Evolutionary conservation across 2,113 vertebrate genomes (phyloP).

Genomic region (Larimichthys crocea): DNA sequence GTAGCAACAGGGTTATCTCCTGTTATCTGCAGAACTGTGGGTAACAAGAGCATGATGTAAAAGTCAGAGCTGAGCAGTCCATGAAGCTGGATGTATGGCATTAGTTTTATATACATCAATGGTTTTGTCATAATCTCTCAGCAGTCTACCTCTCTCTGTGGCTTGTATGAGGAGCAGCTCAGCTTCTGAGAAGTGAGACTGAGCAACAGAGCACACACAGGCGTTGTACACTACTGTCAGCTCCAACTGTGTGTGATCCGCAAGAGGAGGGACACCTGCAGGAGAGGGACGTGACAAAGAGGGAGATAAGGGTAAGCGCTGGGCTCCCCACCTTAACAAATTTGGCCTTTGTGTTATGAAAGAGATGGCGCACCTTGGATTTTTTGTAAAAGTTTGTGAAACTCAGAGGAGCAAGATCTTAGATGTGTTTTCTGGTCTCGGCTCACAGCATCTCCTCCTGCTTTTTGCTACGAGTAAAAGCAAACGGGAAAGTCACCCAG

Average conservation of each 20-base stretch:
- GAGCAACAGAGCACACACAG: constrained; percentile 67
- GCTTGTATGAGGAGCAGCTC: constrained; percentile 66
- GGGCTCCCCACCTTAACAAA: not conserved
- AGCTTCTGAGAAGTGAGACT: constrained; percentile 65
- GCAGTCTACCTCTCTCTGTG: constrained; percentile 74
- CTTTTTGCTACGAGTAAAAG: constrained; percentile 47
- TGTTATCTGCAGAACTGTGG: constrained; percentile 70
- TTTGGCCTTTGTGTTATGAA: not conserved
- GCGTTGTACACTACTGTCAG: constrained; percentile 80
- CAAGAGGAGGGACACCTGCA: constrained; percentile 77
- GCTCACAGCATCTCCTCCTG: constrained; percentile 22
- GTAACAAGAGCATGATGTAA: not conserved
- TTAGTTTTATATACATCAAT: not conserved
- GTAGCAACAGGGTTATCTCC: constrained; percentile 17
- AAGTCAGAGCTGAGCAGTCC: constrained; percentile 4
- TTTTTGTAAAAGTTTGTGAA: constrained; percentile 80
- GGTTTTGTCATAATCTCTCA: not conserved
- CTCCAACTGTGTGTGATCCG: constrained; percentile 73
- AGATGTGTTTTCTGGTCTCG: constrained; percentile 36
- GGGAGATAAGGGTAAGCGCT: not conserved
- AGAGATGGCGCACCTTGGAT: constrained; percentile 76
- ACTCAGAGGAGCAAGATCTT: constrained; percentile 67
- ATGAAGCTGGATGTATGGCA: not conserved
- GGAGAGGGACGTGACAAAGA: not conserved
- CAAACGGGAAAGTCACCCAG: not conserved